phyloP scores from a whole-genome alignment of 2,888 invertebrate species.

The Antheraea yamamai region DNA sequence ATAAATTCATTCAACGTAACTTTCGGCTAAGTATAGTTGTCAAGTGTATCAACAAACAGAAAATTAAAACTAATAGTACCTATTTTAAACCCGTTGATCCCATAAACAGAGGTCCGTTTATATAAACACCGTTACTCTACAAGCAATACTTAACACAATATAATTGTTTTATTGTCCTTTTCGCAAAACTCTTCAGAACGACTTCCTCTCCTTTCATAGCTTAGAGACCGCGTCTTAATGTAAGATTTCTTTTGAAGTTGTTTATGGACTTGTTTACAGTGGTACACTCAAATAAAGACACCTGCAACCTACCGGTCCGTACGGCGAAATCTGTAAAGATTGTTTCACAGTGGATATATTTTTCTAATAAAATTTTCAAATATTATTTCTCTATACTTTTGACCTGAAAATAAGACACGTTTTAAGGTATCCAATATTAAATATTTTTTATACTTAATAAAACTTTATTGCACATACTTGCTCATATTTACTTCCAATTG shows the following conservation, averaged over 20 bases:
- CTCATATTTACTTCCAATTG: too few relatives aligned
- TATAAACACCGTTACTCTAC: slow-evolving; percentile 4
- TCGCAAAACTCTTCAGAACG: slow-evolving; percentile 63
- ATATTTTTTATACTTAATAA: too few relatives aligned
- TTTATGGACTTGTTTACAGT: slow-evolving; percentile 26
- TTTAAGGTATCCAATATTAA: too few relatives aligned
- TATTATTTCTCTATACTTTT: not conserved
- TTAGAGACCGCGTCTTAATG: slow-evolving; percentile 51
- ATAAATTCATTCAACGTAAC: not conserved
- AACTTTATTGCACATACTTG: too few relatives aligned
- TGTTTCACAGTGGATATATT: not conserved
- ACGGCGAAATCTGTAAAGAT: slow-evolving; percentile 34
- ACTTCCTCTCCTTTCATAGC: slow-evolving; percentile 73
- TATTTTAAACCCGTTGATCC: not conserved
- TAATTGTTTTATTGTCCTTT: slow-evolving; percentile 63
- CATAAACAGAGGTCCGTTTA: not conserved
- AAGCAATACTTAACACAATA: slow-evolving; percentile 24
- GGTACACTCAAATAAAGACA: slow-evolving; percentile 51
- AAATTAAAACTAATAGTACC: not conserved
- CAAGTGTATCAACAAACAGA: not conserved
- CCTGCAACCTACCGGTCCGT: slow-evolving; percentile 76
- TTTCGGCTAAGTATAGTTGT: not conserved
- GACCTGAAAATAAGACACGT: not conserved
- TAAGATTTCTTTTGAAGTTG: slow-evolving; percentile 27
- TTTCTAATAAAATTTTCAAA: not conserved